phyloP scores from a whole-genome alignment of 2,888 invertebrate genomes.

The Pharmacophagus antenor region DNA sequence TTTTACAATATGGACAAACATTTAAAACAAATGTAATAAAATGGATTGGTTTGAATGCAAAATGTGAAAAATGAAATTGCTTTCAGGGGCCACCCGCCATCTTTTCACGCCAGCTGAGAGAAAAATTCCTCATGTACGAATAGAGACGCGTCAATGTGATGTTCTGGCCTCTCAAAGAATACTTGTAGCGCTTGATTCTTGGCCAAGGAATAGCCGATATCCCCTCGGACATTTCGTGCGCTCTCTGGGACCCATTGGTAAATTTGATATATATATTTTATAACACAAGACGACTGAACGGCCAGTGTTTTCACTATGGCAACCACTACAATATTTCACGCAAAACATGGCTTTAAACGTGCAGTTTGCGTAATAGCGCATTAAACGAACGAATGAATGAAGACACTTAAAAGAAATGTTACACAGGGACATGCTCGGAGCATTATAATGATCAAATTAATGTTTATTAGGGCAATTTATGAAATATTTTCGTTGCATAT shows the following conservation, averaged over 20 bases:
- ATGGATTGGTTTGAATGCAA: background rate
- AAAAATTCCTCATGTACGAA: slow-evolving; percentile 95
- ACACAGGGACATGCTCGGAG: no score
- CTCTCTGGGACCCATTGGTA: slow-evolving; percentile 90
- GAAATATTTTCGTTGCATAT: no score
- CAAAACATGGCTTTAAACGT: no score
- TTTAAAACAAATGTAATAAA: no score
- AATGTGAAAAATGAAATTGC: background rate
- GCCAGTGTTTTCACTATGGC: background rate
- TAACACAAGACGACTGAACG: background rate
- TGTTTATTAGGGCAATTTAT: no score
- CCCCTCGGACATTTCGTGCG: slow-evolving; percentile 98
- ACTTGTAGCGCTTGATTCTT: slow-evolving; percentile 96
- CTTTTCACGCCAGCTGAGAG: slow-evolving; percentile 97
- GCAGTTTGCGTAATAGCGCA: no score
- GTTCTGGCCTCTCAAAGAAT: slow-evolving; percentile 91
- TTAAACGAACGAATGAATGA: no score
- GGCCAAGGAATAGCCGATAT: slow-evolving; percentile 96
- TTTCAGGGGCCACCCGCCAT: slow-evolving; percentile 84
- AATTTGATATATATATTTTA: slow-evolving; percentile 29
- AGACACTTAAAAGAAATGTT: no score
- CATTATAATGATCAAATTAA: no score
- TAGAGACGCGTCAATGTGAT: slow-evolving; percentile 96
- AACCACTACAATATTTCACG: no score
- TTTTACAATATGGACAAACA: no score